Evolutionary conservation across 2,888 invertebrate genomes (phyloP).

Genomic region (Torymus aiolomorphi): DNA sequence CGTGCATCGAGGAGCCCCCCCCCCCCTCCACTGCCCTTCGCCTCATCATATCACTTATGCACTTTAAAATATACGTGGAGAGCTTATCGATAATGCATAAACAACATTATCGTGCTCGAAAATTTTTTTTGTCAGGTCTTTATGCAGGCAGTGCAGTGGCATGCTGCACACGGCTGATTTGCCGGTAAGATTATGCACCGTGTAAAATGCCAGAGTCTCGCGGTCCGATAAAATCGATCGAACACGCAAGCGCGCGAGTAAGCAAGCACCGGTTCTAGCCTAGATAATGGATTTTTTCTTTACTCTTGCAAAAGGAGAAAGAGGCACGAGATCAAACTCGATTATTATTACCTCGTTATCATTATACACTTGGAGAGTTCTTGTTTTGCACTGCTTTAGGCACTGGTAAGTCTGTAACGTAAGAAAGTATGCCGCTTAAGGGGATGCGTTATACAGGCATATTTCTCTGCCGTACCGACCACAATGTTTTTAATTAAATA

Average conservation of each 20-base stretch:
- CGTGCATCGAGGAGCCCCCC: conserved; percentile 7
- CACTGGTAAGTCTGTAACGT: conserved; percentile 26
- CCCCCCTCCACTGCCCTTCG: too few species aligned
- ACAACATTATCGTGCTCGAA: conserved; percentile 52
- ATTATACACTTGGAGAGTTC: conserved; percentile 55
- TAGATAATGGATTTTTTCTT: conserved; percentile 56
- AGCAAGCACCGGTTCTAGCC: conserved; percentile 22
- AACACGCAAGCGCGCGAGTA: not conserved
- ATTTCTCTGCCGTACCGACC: too few species aligned
- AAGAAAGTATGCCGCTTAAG: too few species aligned
- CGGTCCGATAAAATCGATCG: conserved; percentile 56
- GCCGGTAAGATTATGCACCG: conserved; percentile 25
- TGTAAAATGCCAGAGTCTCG: conserved; percentile 37
- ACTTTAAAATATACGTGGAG: conserved; percentile 44
- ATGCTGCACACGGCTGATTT: conserved; percentile 29
- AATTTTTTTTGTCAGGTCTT: conserved; percentile 57
- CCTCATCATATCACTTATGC: conserved; percentile 50
- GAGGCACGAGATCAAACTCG: conserved; percentile 50
- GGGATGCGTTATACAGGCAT: too few species aligned
- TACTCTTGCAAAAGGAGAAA: not conserved
- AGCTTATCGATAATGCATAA: conserved; percentile 56
- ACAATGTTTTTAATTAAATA: too few species aligned
- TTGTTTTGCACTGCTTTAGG: conserved; percentile 17
- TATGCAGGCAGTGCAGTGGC: not conserved
- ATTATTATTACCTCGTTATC: conserved; percentile 73